Evolutionary conservation across 2,888 invertebrate species (phyloP), one percentile per base, ranked within the genome.

Genomic region (Agapetus fuscipes): DNA sequence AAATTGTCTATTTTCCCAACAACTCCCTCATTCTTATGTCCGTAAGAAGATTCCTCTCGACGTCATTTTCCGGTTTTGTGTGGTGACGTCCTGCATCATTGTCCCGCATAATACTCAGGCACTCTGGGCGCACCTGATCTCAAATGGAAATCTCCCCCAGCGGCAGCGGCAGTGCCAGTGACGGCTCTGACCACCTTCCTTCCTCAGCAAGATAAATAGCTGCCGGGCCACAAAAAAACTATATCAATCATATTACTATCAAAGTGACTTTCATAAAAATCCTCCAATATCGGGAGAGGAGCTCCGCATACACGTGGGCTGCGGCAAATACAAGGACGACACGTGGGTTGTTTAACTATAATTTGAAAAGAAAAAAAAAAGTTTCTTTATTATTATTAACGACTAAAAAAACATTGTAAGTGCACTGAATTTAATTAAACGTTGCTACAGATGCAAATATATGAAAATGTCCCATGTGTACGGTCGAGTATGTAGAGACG

Each of bases 81-180:
- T n/a, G n/a, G n/a, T n/a, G n/a, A n/a, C n/a, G 17, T 25, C 49
- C 50, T 53, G 54, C 48, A 45, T 39, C 33, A 49, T 45, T 54
- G 54, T 53, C 45, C 43, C 30, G 16, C n/a, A n/a, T n/a, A n/a
- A 20, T 32, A 39, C 29, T 32, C 34, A 17, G 39, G 14, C 13
- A 17, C 34, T 14, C 20, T 6, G 12, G 15, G 20, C 40, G 38
- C 48, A 48, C 48, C 48, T 48, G 48, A 48, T 48, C 48, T 48
- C 45, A 37, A 48, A 48, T 48, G 48, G 48, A 45, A 48, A 48
- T 48, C 38, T 33, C 32, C 20, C 40, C 37, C 43, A 13, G 41
- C 41, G 43, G 30, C 37, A 31, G n/a, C n/a, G n/a, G n/a, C n/a
- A n/a, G 36, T 46, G 47, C 44, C 47, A 39, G 33, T 34, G 30